Evolutionary conservation across 2,113 vertebrate genomes (phyloP).

Genomic region (Nestor notabilis): DNA sequence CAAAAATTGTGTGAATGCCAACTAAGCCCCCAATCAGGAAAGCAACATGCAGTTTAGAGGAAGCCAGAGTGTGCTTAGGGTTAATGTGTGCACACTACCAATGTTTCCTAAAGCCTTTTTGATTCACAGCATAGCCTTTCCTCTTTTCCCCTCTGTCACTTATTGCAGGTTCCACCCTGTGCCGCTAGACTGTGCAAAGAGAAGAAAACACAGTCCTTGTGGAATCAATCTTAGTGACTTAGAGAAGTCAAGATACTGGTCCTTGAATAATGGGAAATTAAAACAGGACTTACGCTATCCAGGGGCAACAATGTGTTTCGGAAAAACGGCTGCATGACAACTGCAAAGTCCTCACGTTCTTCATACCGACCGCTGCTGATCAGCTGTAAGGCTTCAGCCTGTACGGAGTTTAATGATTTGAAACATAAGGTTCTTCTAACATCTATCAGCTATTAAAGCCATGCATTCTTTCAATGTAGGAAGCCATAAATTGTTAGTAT

Average conservation of each 20-base stretch:
- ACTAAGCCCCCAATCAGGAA: not conserved
- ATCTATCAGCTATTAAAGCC: not conserved
- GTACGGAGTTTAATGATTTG: not conserved
- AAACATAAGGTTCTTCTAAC: not conserved
- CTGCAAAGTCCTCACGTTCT: slow-evolving; percentile 82
- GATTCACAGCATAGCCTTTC: not conserved
- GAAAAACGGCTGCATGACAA: slow-evolving; percentile 88
- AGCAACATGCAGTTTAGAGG: not conserved
- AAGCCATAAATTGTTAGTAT: not conserved
- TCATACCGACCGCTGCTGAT: slow-evolving; percentile 73
- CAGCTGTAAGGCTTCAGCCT: slow-evolving; percentile 58
- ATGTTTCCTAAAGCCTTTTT: not conserved
- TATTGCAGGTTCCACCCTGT: not conserved
- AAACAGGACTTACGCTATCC: slow-evolving; percentile 71
- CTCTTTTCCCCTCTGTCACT: not conserved
- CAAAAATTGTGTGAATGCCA: not conserved
- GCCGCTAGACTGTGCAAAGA: not conserved
- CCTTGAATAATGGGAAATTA: not conserved
- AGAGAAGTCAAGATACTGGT: not conserved
- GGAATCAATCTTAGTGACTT: not conserved
- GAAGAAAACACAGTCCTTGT: not conserved
- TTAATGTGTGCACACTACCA: not conserved
- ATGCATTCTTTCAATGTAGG: not conserved
- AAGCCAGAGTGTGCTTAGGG: not conserved
- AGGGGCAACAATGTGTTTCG: slow-evolving; percentile 80